These are phyloP conservation scores for Coluber constrictor DNA, from an alignment of 2,797 vertebrate species.

Conservation along the genomic window DNA sequence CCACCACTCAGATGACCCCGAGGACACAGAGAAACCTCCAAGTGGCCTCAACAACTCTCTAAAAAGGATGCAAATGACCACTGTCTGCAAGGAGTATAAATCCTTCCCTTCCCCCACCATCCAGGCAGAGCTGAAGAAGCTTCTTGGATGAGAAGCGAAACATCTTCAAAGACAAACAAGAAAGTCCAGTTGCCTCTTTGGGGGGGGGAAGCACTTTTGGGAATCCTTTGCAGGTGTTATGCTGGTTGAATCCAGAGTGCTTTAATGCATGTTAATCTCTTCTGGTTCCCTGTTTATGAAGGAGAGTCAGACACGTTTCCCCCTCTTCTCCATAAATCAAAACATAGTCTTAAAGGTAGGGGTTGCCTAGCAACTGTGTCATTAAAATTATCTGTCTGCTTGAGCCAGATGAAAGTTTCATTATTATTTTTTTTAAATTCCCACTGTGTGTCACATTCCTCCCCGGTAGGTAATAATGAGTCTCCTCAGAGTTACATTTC, in stretches of 20 bases:
- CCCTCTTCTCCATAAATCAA: conserved; percentile 7
- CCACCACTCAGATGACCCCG: too few relatives aligned
- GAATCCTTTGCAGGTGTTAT: background rate
- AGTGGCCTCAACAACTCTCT: too few relatives aligned
- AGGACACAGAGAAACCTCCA: too few relatives aligned
- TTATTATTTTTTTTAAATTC: background rate
- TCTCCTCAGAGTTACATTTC: conserved; percentile 28
- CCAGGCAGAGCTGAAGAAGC: background rate
- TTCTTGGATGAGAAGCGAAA: background rate
- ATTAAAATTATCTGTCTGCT: conserved; percentile 31
- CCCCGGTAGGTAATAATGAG: background rate
- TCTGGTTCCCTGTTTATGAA: conserved; percentile 20
- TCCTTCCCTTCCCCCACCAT: too few relatives aligned
- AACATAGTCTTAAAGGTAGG: background rate
- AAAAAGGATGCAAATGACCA: too few relatives aligned
- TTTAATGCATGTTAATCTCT: background rate
- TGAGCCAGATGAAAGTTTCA: conserved; percentile 5
- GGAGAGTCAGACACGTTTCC: conserved; percentile 9
- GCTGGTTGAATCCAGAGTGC: background rate
- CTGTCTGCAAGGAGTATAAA: too few relatives aligned
- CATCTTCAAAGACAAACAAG: background rate
- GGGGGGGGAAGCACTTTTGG: background rate
- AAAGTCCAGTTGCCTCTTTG: background rate
- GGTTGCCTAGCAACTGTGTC: conserved; percentile 30
- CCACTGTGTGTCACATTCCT: background rate